A percentile compares a stretch with the other conserved stretches of the same genome.
Evolutionary conservation across 2,113 vertebrate genomes (phyloP).

Genomic region (Echinops telfairi): DNA sequence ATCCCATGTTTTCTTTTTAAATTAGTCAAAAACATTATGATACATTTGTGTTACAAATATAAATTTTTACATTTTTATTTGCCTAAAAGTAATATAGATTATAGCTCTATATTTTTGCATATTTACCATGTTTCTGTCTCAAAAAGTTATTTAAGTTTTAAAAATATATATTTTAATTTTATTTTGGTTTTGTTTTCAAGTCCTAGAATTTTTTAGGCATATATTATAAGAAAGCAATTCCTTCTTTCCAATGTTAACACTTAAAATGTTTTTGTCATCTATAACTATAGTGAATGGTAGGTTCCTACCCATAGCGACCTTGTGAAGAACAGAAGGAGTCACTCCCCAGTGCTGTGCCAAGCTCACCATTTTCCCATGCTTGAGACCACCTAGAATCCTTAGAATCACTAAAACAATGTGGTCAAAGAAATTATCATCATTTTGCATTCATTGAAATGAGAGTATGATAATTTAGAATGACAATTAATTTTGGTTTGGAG

Average conservation of each 20-base stretch:
- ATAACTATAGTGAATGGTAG: no score
- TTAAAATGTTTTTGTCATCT: not conserved
- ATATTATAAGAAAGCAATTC: not conserved
- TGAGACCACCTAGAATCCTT: not conserved
- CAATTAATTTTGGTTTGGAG: not conserved
- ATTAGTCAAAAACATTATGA: not conserved
- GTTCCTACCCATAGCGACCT: no score
- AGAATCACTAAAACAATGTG: not conserved
- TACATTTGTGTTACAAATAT: not conserved
- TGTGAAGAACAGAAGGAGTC: no score
- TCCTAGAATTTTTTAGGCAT: not conserved
- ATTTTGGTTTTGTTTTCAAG: not conserved
- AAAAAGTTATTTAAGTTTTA: not conserved
- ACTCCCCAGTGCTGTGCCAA: no score
- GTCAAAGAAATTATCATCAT: not conserved
- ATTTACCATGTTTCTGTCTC: not conserved
- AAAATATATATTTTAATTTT: not conserved
- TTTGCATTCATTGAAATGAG: not conserved
- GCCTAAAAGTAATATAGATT: not conserved
- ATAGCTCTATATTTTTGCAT: not conserved
- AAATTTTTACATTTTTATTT: not conserved
- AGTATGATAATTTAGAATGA: slow-evolving; percentile 19
- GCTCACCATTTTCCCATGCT: no score
- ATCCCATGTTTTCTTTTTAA: slow-evolving; percentile 29
- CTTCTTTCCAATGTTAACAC: not conserved